These are phyloP conservation scores for Rhagonycha lutea DNA, from an alignment of 2,888 invertebrate species.

Conservation along the genomic window DNA sequence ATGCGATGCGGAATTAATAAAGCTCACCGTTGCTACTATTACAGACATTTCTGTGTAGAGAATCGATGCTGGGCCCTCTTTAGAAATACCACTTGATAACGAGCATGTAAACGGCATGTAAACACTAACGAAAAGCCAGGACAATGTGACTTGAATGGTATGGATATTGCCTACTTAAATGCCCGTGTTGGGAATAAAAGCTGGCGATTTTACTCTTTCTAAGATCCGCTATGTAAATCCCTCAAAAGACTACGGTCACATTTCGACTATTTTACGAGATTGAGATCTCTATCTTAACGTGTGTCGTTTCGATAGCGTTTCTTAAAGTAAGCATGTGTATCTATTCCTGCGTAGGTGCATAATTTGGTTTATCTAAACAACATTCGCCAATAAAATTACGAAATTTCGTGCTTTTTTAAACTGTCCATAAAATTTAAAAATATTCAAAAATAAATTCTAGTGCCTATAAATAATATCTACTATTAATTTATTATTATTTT, in stretches of 20 bases:
- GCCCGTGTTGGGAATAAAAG: constrained; percentile 37
- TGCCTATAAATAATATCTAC: background rate
- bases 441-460: background rate
- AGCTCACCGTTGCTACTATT: constrained; percentile 14
- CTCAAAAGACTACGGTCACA: constrained; percentile 43
- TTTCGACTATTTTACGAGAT: constrained; percentile 45
- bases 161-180: constrained; percentile 42
- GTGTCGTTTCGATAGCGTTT: constrained; percentile 24
- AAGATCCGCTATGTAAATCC: constrained; percentile 41
- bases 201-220: constrained; percentile 34
- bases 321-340: constrained; percentile 20
- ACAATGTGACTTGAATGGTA: constrained; percentile 33
- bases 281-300: constrained; percentile 42
- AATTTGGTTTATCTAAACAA: background rate
- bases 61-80: constrained; percentile 11
- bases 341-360: constrained; percentile 2
- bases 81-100: constrained; percentile 19
- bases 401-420: background rate
- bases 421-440: background rate
- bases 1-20: constrained; percentile 31
- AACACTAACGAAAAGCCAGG: constrained; percentile 35
- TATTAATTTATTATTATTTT: background rate
- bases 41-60: constrained; percentile 8
- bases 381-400: background rate
- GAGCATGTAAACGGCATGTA: constrained; percentile 42